Conservation (phyloP, 1,140 invertebrate species). For the Drosophila lowei region DNA sequence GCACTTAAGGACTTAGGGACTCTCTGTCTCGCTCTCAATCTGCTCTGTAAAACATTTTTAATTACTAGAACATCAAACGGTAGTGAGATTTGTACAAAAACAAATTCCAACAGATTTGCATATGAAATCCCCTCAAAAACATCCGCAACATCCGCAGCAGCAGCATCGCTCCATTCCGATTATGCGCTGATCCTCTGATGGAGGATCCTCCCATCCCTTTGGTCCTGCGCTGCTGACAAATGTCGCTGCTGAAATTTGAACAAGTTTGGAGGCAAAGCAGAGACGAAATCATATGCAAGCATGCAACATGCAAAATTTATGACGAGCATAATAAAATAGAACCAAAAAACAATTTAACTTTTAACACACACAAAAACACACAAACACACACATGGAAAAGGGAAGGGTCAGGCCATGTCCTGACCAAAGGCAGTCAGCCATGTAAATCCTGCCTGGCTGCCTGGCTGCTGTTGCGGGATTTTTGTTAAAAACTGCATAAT, state of each 20-base stretch:
- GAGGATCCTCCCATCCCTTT: too few relatives aligned
- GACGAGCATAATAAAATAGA: slow-evolving; percentile 55
- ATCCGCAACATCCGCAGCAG: slow-evolving; percentile 2
- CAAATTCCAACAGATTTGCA: slow-evolving; percentile 17
- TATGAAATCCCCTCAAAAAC: slow-evolving; percentile 10
- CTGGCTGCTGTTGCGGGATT: slow-evolving; percentile 51
- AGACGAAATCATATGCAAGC: slow-evolving; percentile 30
- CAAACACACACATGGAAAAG: slow-evolving; percentile 23
- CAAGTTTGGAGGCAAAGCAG: slow-evolving; percentile 38
- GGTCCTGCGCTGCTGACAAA: slow-evolving; percentile 50
- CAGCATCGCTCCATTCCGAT: slow-evolving; percentile 17
- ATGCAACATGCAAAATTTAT: slow-evolving; percentile 53
- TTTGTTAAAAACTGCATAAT: slow-evolving; percentile 81
- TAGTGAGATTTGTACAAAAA: background rate
- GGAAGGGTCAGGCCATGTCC: slow-evolving; percentile 26
- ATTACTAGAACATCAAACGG: slow-evolving; percentile 27
- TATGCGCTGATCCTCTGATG: slow-evolving; percentile 29
- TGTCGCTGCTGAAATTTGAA: slow-evolving; percentile 68
- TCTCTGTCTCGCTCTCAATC: too few relatives aligned
- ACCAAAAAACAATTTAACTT: slow-evolving; percentile 78
- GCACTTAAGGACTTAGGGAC: slow-evolving; percentile 70
- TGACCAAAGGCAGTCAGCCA: slow-evolving; percentile 46
- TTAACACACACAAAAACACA: slow-evolving; percentile 39
- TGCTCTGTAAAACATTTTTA: slow-evolving; percentile 17
- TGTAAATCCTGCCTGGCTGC: slow-evolving; percentile 45